Base-by-base conservation (phyloP, 2,888 invertebrate genomes). In the Drosophila subsilvestris region DNA sequence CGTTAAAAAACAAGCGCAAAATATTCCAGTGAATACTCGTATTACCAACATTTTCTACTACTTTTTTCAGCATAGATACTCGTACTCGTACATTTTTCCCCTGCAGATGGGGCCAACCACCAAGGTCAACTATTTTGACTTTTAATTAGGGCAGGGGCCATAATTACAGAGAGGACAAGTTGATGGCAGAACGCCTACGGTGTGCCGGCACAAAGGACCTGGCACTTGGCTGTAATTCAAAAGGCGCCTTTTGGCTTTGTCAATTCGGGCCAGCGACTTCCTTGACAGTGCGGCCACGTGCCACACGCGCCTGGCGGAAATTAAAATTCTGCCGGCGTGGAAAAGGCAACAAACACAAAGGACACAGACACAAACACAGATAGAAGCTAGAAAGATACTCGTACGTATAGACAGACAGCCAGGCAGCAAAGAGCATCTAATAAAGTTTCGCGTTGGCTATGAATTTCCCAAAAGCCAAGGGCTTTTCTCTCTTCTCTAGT, bases 281-380 rank as follows among this genome's bases (percentile, higher is more conserved):
- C 69, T 70, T 74, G 66, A 50, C 62, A 67, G 42, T 66, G 68
- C 56, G 71, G 72, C 74, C 80, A 84, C 76, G 81, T 80, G 76
- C 74, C 59, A 59, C 71, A 51, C 63, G 56, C 63, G 58, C 50
- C 10, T 22, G 66, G 55, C 86, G 71, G 79, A 80, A 78, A 83
- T 84, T 86, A 81, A 76, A 86, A 86, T 86, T 79, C 84, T 58
- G 60, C 63, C 71, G 65, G 62, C 77, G 77, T 73, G 75, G 74
- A 78, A 76, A 67, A 53, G 62, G 60, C 78, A 70, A 67, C 63
- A 57, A 62, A 32, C 58, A 32, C 57, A 63, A 54, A 50, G 69
- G 37, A n/a, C 37, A 58, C 49, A 51, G 37, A 55, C 25, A 50
- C 27, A 44, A 51, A 29, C 27, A 18, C 18, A 45, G 44, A 47